These are phyloP conservation scores for Antrozous pallidus DNA, from an alignment of 2,797 vertebrate species.

Conservation along the genomic window DNA sequence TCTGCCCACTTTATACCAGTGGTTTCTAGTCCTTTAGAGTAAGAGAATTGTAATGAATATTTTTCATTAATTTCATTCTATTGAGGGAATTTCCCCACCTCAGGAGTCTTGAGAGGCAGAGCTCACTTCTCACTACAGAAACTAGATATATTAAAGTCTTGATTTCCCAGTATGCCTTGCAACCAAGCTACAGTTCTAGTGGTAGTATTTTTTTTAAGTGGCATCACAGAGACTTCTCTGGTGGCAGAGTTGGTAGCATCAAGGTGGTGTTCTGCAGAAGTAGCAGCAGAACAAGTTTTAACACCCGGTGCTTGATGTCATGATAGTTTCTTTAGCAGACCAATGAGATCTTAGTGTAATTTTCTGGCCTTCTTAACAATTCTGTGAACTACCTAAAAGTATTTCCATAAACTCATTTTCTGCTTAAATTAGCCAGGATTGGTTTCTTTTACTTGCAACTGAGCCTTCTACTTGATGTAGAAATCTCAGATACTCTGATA, in stretches of 20 bases:
- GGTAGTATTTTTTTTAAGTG: neutral
- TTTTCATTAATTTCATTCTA: neutral
- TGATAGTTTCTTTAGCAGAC: neutral
- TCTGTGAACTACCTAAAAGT: neutral
- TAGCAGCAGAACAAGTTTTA: neutral
- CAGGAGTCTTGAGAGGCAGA: neutral
- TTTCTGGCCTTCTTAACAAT: neutral
- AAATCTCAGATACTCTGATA: neutral
- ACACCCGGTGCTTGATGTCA: neutral
- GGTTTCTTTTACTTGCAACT: neutral
- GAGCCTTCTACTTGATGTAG: neutral
- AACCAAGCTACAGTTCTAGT: neutral
- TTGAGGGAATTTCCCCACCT: neutral
- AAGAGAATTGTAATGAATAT: neutral
- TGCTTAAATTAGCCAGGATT: slow-evolving; percentile 16
- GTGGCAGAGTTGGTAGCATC: neutral
- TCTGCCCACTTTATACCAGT: neutral
- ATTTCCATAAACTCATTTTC: slow-evolving; percentile 34
- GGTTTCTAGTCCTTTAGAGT: neutral
- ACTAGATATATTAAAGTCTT: neutral
- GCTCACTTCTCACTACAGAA: neutral
- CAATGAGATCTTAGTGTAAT: neutral
- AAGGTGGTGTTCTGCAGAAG: neutral
- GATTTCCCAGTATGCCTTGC: neutral
- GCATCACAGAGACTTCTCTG: neutral